Conservation (phyloP, 2,797 vertebrate species). For the Margarornis squamiger region DNA sequence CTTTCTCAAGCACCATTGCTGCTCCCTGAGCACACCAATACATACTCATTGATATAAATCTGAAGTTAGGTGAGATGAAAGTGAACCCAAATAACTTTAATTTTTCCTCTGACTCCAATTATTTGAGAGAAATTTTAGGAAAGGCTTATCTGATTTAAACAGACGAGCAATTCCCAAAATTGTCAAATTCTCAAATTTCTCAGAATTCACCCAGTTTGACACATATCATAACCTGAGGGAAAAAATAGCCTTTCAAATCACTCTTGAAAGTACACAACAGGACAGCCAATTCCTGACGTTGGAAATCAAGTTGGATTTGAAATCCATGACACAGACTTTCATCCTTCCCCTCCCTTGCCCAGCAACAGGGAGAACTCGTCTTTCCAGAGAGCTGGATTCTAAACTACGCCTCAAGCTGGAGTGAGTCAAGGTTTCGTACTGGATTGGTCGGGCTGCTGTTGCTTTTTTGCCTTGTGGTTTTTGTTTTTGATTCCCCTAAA, state of each 20-base stretch:
- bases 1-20: background rate
- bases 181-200: background rate
- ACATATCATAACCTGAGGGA: background rate
- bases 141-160: background rate
- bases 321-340: background rate
- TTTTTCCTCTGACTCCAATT: background rate
- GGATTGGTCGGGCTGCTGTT: background rate
- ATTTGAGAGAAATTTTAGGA: background rate
- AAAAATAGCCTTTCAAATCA: background rate
- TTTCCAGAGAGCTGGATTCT: conserved; percentile 22
- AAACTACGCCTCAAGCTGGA: background rate
- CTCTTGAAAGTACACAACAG: background rate
- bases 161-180: background rate
- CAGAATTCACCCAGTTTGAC: background rate
- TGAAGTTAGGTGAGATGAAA: background rate
- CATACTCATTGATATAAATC: fast-evolving
- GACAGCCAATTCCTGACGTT: background rate
- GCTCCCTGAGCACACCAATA: background rate
- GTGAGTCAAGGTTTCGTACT: conserved; percentile 13
- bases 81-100: background rate
- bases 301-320: background rate
- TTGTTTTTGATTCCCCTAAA: background rate
- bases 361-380: conserved; percentile 33
- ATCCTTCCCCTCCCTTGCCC: background rate
- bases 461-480: background rate